Evolutionary conservation across 1,140 invertebrate species (phyloP), one percentile per base, ranked within the genome.

Genomic region (Diorhabda carinulata): DNA sequence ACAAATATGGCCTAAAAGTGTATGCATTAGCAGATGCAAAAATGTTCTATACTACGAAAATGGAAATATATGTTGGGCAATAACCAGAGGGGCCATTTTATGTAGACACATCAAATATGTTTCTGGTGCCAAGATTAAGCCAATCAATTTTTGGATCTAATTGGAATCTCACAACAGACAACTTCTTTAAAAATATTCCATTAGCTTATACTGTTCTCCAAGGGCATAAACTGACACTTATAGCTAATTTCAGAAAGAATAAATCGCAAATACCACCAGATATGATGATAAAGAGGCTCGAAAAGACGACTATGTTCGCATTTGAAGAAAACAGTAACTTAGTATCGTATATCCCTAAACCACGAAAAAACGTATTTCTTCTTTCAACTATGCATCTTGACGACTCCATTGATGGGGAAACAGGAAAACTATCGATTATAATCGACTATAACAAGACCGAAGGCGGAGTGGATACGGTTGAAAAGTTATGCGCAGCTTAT

Each of bases 121-220:
- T 25, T 25, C 25, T 73, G n/a, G 66, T 66, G 10, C 57, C 43
- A 56, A 25, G 72, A 25, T 52, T 73, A n/a, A 72, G 64, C 61
- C 42, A 70, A 64, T 64, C 61, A 43, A 72, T 72, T 47, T 47
- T 44, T 10, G 68, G 58, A 43, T 42, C 67, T 60, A 64, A 65
- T 6, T 8, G 68, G 6, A 72, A 70, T 52, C 43, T 72, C n/a
- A 70, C 68, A 4, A 68, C 62, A 59, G 71, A 72, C 47, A 71
- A 71, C 58, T 73, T 59, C n/a, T 73, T 73, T 67, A 62, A 58
- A 5, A 61, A 3, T 47, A 47, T 61, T 6, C 43, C 42, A 6
- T 47, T 72, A n/a, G 68, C 68, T n/a, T 7, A 70, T 42, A 63
- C 25, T 25, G 25, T 25, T 25, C 25, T 1, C 25, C 25, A 25